These are phyloP conservation scores for Malurus cyaneus DNA, from an alignment of 2,113 vertebrate genomes.

Conservation along the genomic window DNA sequence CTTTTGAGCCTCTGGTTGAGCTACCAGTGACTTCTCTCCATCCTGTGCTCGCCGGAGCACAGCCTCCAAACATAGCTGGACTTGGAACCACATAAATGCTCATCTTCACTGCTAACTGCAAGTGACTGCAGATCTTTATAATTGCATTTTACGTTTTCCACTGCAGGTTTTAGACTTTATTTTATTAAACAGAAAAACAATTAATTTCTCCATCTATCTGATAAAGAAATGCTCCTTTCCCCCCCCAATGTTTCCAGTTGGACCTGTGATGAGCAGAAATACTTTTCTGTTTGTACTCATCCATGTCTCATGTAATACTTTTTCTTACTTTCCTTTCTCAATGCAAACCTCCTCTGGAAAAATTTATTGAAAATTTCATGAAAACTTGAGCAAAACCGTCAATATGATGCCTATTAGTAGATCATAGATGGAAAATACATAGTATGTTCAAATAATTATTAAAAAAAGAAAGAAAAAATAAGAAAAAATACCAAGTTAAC, in stretches of 20 bases:
- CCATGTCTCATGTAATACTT: neutral
- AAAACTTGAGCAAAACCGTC: neutral
- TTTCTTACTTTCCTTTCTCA: neutral
- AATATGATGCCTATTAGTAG: neutral
- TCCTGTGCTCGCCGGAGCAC: accelerated
- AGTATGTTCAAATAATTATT: neutral
- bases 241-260: neutral
- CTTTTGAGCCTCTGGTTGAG: neutral
- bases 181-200: neutral
- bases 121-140: neutral
- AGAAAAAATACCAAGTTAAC: neutral
- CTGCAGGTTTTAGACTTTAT: neutral
- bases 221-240: neutral
- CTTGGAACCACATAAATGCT: neutral
- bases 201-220: neutral
- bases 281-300: neutral
- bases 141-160: neutral
- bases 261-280: neutral
- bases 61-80: neutral
- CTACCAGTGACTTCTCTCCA: neutral
- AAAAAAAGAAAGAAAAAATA: neutral
- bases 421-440: neutral
- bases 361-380: neutral
- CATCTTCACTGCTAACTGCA: neutral
- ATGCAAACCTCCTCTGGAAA: neutral